A percentile compares a stretch with the other conserved stretches of the same genome.
These are phyloP conservation scores for Lasioglossum oenotherae DNA, from an alignment of 2,888 invertebrate genomes.

Conservation along the genomic window DNA sequence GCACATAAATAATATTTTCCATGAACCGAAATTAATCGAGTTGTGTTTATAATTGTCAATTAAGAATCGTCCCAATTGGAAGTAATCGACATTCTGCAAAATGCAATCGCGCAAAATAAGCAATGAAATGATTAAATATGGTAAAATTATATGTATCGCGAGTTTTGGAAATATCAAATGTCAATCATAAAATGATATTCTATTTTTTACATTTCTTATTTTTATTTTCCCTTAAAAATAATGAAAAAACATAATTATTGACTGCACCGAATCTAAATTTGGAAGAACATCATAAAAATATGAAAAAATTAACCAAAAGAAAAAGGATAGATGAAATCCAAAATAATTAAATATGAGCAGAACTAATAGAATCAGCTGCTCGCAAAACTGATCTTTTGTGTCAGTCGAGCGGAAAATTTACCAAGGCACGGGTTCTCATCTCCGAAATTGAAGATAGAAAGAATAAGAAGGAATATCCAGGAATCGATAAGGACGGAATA, in stretches of 20 bases:
- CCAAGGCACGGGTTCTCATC: conserved; percentile 32
- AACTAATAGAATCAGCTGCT: not conserved
- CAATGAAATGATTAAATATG: not conserved
- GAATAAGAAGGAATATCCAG: conserved; percentile 6
- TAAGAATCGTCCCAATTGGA: not conserved
- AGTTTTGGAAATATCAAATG: not conserved
- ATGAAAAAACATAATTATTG: not conserved
- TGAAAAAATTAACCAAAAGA: not conserved
- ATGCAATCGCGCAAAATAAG: not conserved
- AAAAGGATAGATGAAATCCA: not conserved
- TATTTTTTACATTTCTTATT: not conserved
- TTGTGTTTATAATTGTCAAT: not conserved
- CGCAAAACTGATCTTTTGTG: conserved; percentile 1
- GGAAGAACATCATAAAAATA: not conserved
- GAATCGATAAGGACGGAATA: conserved; percentile 32
- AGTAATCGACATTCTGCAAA: not conserved
- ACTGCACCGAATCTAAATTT: not conserved
- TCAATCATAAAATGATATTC: not conserved
- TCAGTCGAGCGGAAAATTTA: conserved; percentile 20
- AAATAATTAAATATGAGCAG: not conserved
- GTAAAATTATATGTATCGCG: not conserved
- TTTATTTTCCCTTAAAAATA: not conserved
- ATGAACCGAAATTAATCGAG: not conserved
- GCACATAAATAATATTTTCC: not conserved
- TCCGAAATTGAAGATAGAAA: conserved; percentile 43